Percentiles rank a stretch among this genome's conserved stretches.
Evolutionary conservation across 2,113 vertebrate genomes (phyloP).

Genomic region (Sphyrna mokarran): DNA sequence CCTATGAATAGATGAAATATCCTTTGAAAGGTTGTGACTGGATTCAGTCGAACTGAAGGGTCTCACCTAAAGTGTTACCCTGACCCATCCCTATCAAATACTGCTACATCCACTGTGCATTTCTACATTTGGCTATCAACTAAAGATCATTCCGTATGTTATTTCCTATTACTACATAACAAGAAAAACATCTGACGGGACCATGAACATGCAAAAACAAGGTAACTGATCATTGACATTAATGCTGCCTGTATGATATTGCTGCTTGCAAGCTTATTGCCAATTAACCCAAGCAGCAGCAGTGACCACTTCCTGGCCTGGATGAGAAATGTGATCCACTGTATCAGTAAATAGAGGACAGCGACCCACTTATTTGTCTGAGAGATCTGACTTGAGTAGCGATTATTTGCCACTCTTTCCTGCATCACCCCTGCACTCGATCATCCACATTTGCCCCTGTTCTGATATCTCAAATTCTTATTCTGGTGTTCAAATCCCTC

Average conservation of each 20-base stretch:
- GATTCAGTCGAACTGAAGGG: background rate
- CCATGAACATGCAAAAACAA: background rate
- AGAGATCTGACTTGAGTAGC: background rate
- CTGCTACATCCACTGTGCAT: background rate
- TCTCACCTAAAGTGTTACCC: background rate
- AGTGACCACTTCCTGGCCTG: background rate
- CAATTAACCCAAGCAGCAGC: background rate
- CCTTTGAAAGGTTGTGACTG: background rate
- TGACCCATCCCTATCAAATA: background rate
- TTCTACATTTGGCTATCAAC: background rate
- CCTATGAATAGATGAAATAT: background rate
- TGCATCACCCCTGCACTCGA: background rate
- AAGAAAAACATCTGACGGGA: background rate
- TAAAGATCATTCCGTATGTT: background rate
- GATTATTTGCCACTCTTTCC: background rate
- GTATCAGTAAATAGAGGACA: background rate
- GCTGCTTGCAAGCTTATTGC: background rate
- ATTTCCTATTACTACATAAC: background rate
- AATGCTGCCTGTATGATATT: background rate
- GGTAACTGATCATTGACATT: background rate
- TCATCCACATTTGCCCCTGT: background rate
- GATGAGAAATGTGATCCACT: background rate
- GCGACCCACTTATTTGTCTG: background rate
- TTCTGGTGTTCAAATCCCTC: background rate
- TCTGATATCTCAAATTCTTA: background rate